Evolutionary conservation across 2,888 invertebrate genomes (phyloP), one percentile per base, ranked within the genome.

Genomic region (Teleogryllus oceanicus): DNA sequence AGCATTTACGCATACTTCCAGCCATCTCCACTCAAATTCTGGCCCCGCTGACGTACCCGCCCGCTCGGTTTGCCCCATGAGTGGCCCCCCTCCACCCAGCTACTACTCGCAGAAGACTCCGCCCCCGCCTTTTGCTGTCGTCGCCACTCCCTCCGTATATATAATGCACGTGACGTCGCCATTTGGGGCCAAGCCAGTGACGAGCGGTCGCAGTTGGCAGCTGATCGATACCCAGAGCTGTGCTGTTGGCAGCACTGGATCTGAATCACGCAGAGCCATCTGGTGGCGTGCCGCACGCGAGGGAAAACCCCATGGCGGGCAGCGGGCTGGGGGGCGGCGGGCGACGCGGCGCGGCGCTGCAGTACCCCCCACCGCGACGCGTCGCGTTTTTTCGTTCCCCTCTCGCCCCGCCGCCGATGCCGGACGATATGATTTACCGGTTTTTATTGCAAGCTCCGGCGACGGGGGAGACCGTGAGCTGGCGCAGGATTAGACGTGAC

Each of bases 201-300:
- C 62, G 16, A 62, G 4, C n/a, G 62, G 62, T 18, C 16, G n/a
- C 62, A 62, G 62, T 62, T 62, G 62, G 62, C 62, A 62, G 62
- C 62, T 62, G 62, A 62, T 62, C 62, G 62, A 62, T 62, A 62
- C 62, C 16, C n/a, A 62, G 16, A 18, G n/a, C n/a, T 13, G n/a
- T n/a, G 62, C 62, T n/a, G 62, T 62, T 62, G 62, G 62, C 62
- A 62, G n/a, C 62, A 62, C 62, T 62, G 62, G n/a, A 11, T 62
- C 62, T 62, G 62, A 62, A 62, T 62, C 62, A 62, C 62, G 62
- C 62, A 13, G 62, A 62, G 62, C 62, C 62, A 62, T 62, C 62
- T 62, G 62, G 13, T 62, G 62, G 62, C 62, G 62, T 62, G 62
- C 13, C 16, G 62, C 62, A 62, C 62, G 62, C 62, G 12, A 62